phyloP scores from a whole-genome alignment of 2,797 vertebrate genomes.

The Triplophysa yarkandensis region DNA sequence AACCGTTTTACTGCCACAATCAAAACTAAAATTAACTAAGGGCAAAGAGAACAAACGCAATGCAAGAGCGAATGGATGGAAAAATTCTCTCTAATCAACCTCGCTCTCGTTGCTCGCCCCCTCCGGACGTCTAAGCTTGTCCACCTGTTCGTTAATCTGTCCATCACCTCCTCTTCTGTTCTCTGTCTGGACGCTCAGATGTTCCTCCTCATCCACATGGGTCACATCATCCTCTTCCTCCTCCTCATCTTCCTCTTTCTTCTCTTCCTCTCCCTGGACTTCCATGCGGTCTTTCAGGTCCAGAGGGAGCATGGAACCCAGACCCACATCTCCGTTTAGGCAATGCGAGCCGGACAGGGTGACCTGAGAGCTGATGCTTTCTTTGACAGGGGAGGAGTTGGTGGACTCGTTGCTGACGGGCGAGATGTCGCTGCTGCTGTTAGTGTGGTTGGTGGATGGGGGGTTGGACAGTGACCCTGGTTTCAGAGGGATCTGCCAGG shows the following conservation, averaged over 20 bases:
- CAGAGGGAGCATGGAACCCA: slow-evolving; percentile 65
- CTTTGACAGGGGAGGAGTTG: slow-evolving; percentile 86
- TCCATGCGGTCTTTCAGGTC: slow-evolving; percentile 90
- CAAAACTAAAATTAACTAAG: slow-evolving; percentile 9
- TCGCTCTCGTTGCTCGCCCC: slow-evolving; percentile 93
- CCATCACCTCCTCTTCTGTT: slow-evolving; percentile 92
- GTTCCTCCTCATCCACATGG: slow-evolving; percentile 80
- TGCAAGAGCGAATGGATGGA: slow-evolving; percentile 14
- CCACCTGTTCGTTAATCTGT: slow-evolving; percentile 96
- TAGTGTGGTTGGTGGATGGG: slow-evolving; percentile 80
- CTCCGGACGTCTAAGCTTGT: slow-evolving; percentile 92
- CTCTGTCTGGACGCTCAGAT: slow-evolving; percentile 86
- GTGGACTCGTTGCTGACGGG: slow-evolving; percentile 92
- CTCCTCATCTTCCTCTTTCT: slow-evolving; percentile 68
- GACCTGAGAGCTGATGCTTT: slow-evolving; percentile 84
- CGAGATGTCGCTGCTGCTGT: slow-evolving; percentile 98
- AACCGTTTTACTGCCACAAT: slow-evolving; percentile 3
- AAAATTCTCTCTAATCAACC: slow-evolving; percentile 80
- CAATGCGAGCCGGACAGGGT: slow-evolving; percentile 74
- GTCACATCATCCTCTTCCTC: slow-evolving; percentile 78
- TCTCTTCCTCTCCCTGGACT: slow-evolving; percentile 90
- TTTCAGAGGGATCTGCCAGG: slow-evolving; percentile 97
- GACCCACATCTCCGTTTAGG: slow-evolving; percentile 71
- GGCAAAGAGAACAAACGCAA: background rate
- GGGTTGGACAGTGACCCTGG: slow-evolving; percentile 77